Conservation (phyloP, 2,797 vertebrate genomes). For the Monodelphis domestica region DNA sequence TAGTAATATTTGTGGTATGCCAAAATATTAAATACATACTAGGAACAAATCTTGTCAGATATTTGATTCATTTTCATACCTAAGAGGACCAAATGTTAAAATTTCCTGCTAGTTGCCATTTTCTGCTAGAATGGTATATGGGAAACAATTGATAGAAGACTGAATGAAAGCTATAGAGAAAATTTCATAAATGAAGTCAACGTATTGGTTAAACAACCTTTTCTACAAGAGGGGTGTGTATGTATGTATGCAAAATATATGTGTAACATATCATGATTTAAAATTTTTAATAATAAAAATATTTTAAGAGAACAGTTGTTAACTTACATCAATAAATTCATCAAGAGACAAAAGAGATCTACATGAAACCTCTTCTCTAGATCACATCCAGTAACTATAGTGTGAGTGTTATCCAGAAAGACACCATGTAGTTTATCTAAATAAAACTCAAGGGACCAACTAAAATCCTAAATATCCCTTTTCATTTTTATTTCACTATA, state of each 20-base stretch:
- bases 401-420: slow-evolving; percentile 55
- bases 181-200: slow-evolving; percentile 69
- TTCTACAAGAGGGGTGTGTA: slow-evolving; percentile 62
- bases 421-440: slow-evolving; percentile 57
- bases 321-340: slow-evolving; percentile 77
- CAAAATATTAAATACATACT: slow-evolving; percentile 65
- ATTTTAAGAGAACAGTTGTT: slow-evolving; percentile 70
- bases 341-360: slow-evolving; percentile 78
- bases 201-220: slow-evolving; percentile 73
- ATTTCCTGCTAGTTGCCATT: slow-evolving; percentile 66
- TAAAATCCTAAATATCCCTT: slow-evolving; percentile 10
- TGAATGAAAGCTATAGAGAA: slow-evolving; percentile 65
- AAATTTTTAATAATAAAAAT: slow-evolving; percentile 66
- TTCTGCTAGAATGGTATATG: slow-evolving; percentile 13
- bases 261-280: slow-evolving; percentile 64
- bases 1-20: slow-evolving; percentile 77
- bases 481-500: slow-evolving; percentile 52
- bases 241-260: slow-evolving; percentile 53
- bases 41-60: slow-evolving; percentile 75
- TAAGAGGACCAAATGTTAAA: slow-evolving; percentile 79
- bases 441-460: slow-evolving; percentile 23
- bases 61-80: slow-evolving; percentile 76
- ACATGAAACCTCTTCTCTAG: slow-evolving; percentile 61
- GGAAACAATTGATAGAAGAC: slow-evolving; percentile 46
- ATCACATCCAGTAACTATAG: slow-evolving; percentile 48